Percentiles rank a stretch among this genome's conserved stretches.
Evolutionary conservation across 2,797 vertebrate genomes (phyloP).

Genomic region (Monodelphis domestica): DNA sequence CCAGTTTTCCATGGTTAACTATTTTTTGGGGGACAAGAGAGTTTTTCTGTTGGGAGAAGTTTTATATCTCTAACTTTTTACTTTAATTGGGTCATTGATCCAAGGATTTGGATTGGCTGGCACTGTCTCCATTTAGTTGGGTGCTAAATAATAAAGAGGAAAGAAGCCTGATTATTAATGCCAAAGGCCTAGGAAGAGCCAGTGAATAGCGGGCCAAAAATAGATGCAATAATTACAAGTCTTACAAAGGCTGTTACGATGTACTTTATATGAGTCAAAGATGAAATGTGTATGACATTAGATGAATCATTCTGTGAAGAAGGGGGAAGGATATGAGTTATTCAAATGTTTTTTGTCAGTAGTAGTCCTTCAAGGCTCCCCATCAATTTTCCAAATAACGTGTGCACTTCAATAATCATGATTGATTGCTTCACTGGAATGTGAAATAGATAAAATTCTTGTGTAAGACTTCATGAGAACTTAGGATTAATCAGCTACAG

Average conservation of each 20-base stretch:
- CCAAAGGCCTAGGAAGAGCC: conserved; percentile 79
- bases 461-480: conserved; percentile 8
- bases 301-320: conserved; percentile 82
- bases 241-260: conserved; percentile 81
- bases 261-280: conserved; percentile 83
- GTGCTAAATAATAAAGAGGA: conserved; percentile 83
- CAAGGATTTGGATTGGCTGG: conserved; percentile 79
- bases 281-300: conserved; percentile 82
- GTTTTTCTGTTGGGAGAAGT: conserved; percentile 66
- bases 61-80: conserved; percentile 72
- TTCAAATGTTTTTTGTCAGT: conserved; percentile 79
- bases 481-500: conserved; percentile 30
- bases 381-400: conserved; percentile 73
- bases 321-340: conserved; percentile 76
- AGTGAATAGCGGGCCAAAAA: conserved; percentile 82
- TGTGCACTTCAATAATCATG: conserved; percentile 63
- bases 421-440: conserved; percentile 53
- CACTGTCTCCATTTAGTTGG: conserved; percentile 77
- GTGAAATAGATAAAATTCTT: conserved; percentile 44
- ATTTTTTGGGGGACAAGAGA: not conserved
- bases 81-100: conserved; percentile 78
- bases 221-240: conserved; percentile 84
- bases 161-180: conserved; percentile 83
- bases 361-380: conserved; percentile 58
- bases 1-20: not conserved